Conservation (phyloP, 1,140 invertebrate genomes). For the Anastatus disparis region DNA sequence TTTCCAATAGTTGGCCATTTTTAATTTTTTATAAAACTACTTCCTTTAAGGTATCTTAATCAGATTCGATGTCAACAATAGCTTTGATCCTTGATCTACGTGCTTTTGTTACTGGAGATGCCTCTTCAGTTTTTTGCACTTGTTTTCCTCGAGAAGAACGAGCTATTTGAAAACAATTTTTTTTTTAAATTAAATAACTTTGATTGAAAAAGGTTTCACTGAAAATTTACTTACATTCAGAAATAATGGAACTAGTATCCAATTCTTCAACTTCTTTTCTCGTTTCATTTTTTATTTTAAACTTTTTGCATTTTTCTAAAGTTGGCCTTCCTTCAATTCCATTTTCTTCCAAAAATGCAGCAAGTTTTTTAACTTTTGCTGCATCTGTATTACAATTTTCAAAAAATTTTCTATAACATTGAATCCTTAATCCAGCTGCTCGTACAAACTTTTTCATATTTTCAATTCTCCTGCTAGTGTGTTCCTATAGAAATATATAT, state of each 20-base stretch:
- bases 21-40: neutral
- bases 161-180: slow-evolving; percentile 46
- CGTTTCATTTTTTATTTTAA: slow-evolving; percentile 49
- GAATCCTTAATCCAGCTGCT: slow-evolving; percentile 53
- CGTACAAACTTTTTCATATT: slow-evolving; percentile 54
- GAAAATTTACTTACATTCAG: slow-evolving; percentile 52
- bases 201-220: neutral
- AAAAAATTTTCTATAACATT: slow-evolving; percentile 54
- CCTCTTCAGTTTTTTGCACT: slow-evolving; percentile 25
- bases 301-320: slow-evolving; percentile 56
- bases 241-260: slow-evolving; percentile 52
- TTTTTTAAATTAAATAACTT: slow-evolving; percentile 23
- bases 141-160: slow-evolving; percentile 55
- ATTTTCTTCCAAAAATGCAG: slow-evolving; percentile 54
- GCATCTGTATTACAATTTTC: slow-evolving; percentile 52
- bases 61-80: slow-evolving; percentile 58
- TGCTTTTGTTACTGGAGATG: slow-evolving; percentile 40
- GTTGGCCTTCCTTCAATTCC: slow-evolving; percentile 55
- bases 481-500: too few species aligned
- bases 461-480: slow-evolving; percentile 47
- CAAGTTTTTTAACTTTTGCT: slow-evolving; percentile 49
- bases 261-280: slow-evolving; percentile 52
- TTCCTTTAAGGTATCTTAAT: slow-evolving; percentile 44
- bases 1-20: too few species aligned
- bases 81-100: slow-evolving; percentile 50